A percentile compares a stretch with the other conserved stretches of the same genome.
Evolutionary conservation across 1,140 invertebrate species (phyloP).

Genomic region (Anadara kagoshimensis): DNA sequence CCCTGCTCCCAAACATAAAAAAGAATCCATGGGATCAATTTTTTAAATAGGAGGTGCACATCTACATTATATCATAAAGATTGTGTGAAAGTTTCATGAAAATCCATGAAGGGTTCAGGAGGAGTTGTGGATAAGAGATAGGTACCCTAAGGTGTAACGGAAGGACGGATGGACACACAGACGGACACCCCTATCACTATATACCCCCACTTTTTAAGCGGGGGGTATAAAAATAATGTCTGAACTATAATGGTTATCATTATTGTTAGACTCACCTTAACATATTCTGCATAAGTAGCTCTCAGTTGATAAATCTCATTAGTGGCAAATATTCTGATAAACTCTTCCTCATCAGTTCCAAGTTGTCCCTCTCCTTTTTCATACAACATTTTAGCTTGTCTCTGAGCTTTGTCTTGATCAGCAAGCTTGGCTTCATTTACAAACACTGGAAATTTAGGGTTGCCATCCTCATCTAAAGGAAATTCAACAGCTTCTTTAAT

Average conservation of each 20-base stretch:
- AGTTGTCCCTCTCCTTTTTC: constrained; percentile 72
- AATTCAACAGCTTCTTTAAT: constrained; percentile 56
- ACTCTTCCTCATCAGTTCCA: constrained; percentile 75
- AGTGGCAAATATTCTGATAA: constrained; percentile 61
- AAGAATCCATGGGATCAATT: no score
- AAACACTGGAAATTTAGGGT: constrained; percentile 53
- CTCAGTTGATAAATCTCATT: constrained; percentile 64
- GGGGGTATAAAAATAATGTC: no score
- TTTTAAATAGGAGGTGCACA: no score
- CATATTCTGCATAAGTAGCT: constrained; percentile 68
- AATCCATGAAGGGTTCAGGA: no score
- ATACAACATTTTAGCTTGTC: constrained; percentile 55
- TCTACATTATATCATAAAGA: no score
- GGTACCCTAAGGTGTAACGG: no score
- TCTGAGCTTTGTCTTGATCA: constrained; percentile 45
- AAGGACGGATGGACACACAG: no score
- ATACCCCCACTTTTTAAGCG: no score
- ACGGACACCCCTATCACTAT: no score
- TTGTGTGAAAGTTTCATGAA: no score
- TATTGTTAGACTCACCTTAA: constrained; percentile 59
- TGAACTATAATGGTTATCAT: neutral
- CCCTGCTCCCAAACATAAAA: no score
- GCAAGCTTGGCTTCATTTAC: constrained; percentile 59
- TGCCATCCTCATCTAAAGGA: constrained; percentile 35
- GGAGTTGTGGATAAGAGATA: no score